Evolutionary conservation across 2,888 invertebrate species (phyloP), one percentile per base, ranked within the genome.

Genomic region (Drosophila lacicola): DNA sequence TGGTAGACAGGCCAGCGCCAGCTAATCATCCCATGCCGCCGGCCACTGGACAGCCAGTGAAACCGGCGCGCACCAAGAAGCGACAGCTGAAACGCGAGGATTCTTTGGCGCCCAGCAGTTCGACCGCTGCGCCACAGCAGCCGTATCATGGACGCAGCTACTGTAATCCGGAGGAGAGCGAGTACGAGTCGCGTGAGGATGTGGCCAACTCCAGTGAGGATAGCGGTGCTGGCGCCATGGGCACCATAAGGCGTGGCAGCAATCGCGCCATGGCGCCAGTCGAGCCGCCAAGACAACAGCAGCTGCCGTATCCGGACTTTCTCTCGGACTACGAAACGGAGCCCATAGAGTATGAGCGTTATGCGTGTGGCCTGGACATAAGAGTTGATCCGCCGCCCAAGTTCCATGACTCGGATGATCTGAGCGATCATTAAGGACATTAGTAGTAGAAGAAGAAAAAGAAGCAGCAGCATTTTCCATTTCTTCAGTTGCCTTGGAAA

Each of bases 321-420:
- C 75, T 93, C 10, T 92, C 92, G 1, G 94, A 94, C 72, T 94
- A 93, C 47, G 94, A 94, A 80, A 93, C 93, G 29, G 93, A 94
- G 74, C 93, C 93, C 1, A 93, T 93, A 70, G 93, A 95, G 92
- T 93, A 94, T 82, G 94, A 96, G 90, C 94, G 95, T 86, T 94
- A 95, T 90, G 93, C 95, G 62, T 95, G 95, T n/a, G 96, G 96
- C 78, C 95, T 96, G 89, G 96, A 96, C 87, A 95, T 96, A 19
- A 94, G 95, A 37, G 95, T 95, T 29, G 94, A 96, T 83, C 96
- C 96, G n/a, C 96, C 96, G 57, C 96, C 96, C 57, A 93, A 96
- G 74, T 94, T 96, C 86, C 96, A 96, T 81, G 95, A 96, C 88
- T 96, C 96, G 89, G 95, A 95, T 82, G 94, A 94, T 77, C 71